Evolutionary conservation across 2,888 invertebrate genomes (phyloP).

Genomic region (Melanotus villosus): DNA sequence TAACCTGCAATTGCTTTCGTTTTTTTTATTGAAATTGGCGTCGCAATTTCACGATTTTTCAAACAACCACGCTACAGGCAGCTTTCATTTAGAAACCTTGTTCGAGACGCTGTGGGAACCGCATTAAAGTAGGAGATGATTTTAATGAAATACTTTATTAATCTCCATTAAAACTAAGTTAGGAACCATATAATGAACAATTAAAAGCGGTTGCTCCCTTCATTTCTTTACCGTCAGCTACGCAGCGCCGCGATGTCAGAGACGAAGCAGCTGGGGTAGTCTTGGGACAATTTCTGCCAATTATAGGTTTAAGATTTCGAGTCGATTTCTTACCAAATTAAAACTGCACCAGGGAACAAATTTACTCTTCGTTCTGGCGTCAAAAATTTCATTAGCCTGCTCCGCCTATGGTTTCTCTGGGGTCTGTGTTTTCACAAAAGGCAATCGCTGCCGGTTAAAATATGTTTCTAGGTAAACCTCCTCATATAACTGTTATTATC

Average conservation of each 20-base stretch:
- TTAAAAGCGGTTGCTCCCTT: slow-evolving; percentile 53
- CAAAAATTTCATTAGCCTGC: slow-evolving; percentile 34
- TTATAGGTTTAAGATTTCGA: slow-evolving; percentile 1
- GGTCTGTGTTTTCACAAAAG: slow-evolving; percentile 42
- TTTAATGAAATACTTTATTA: slow-evolving; percentile 60
- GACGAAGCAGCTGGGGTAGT: neutral
- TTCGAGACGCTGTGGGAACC: slow-evolving; percentile 22
- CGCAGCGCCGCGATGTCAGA: slow-evolving; percentile 14
- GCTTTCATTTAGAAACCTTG: slow-evolving; percentile 28
- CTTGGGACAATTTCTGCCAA: neutral
- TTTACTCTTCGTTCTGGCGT: neutral
- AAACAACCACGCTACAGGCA: slow-evolving; percentile 10
- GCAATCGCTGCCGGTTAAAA: slow-evolving; percentile 44
- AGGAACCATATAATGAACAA: slow-evolving; percentile 61
- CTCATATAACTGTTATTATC: slow-evolving; percentile 56
- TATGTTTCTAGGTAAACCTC: slow-evolving; percentile 58
- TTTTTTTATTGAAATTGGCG: neutral
- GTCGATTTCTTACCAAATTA: slow-evolving; percentile 13
- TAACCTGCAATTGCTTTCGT: slow-evolving; percentile 1
- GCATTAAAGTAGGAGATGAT: slow-evolving; percentile 49
- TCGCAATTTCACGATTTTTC: slow-evolving; percentile 26
- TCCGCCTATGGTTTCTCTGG: slow-evolving; percentile 29
- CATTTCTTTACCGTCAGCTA: slow-evolving; percentile 23
- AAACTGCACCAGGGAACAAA: slow-evolving; percentile 2
- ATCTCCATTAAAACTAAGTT: slow-evolving; percentile 62